Conservation (phyloP, 2,888 invertebrate genomes). For the Allygus modestus region DNA sequence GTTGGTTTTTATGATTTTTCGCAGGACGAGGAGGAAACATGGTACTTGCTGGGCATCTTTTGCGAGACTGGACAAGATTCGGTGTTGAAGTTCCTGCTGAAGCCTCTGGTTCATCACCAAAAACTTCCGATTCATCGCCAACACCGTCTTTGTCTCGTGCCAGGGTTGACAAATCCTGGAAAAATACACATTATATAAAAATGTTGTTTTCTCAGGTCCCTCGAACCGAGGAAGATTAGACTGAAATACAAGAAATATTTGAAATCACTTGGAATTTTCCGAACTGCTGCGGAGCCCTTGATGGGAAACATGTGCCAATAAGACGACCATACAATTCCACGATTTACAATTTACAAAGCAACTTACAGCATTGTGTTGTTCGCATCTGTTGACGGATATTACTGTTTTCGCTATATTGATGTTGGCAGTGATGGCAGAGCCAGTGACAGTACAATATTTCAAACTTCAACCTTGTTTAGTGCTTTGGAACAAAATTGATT, state of each 20-base stretch:
- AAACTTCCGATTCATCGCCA: too few species aligned
- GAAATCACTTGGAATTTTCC: constrained; percentile 46
- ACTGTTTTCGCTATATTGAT: constrained; percentile 26
- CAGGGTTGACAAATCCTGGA: background rate
- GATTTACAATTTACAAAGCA: background rate
- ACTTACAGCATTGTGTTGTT: constrained; percentile 39
- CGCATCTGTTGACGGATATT: constrained; percentile 9
- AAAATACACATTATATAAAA: background rate
- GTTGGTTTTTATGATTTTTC: too few species aligned
- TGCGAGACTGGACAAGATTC: too few species aligned
- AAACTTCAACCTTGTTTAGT: background rate
- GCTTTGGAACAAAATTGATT: constrained; percentile 26
- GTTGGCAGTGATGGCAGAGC: constrained; percentile 42
- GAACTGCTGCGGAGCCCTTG: constrained; percentile 6
- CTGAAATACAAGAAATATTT: background rate
- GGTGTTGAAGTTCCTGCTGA: too few species aligned
- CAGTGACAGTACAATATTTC: too few species aligned
- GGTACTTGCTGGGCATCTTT: too few species aligned
- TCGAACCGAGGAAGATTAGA: constrained; percentile 6
- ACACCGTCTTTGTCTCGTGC: background rate
- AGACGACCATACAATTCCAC: constrained; percentile 21
- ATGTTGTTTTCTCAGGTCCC: constrained; percentile 16
- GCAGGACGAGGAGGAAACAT: too few species aligned
- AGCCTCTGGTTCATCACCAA: too few species aligned
- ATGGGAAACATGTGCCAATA: constrained; percentile 40